Base-by-base conservation (phyloP, 2,888 invertebrate species). In the Iselma pallidipennis region DNA sequence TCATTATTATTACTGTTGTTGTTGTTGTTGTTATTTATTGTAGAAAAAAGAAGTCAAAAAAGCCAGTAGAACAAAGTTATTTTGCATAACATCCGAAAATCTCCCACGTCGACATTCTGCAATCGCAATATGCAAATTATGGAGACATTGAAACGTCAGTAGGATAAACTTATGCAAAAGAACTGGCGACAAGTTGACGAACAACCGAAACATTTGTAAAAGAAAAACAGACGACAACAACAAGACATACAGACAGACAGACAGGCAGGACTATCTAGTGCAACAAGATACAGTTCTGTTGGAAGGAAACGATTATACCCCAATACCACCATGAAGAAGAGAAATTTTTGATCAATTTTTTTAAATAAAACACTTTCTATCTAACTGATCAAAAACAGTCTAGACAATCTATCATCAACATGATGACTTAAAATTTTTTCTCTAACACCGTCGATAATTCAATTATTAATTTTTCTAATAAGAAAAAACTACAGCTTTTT, bases 121-220 rank as follows among this genome's bases (percentile, higher is more conserved):
- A 45, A 45, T 23, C 45, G 45, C 45, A 21, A 45, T 45, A 45
- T 45, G 45, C 45, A 45, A 45, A 45, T 45, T 45, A 5, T 23
- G 9, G 42, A 45, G 45, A 45, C 45, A 45, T 45, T 45, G 45
- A 45, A 45, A 45, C 12, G 45, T 45, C 45, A 45, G 45, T 42
- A 42, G 45, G 45, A 45, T 45, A 45, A 45, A 45, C 45, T 23
- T 12, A 45, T 45, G 45, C 45, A 45, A 45, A 45, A 23, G 45
- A 45, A 45, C 45, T 45, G 45, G 45, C 45, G 45, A 45, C 45
- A 45, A 45, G 45, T 45, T 45, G 45, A 45, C 45, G 45, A 45
- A 45, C 45, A 45, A 45, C 45, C 45, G 23, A 45, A 45, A 45
- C 45, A 45, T 45, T 45, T 45, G n/a, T 10, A 23, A 45, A 12